Evolutionary conservation across 2,113 vertebrate genomes (phyloP).

Genomic region (Cyanoramphus novaezelandiae): DNA sequence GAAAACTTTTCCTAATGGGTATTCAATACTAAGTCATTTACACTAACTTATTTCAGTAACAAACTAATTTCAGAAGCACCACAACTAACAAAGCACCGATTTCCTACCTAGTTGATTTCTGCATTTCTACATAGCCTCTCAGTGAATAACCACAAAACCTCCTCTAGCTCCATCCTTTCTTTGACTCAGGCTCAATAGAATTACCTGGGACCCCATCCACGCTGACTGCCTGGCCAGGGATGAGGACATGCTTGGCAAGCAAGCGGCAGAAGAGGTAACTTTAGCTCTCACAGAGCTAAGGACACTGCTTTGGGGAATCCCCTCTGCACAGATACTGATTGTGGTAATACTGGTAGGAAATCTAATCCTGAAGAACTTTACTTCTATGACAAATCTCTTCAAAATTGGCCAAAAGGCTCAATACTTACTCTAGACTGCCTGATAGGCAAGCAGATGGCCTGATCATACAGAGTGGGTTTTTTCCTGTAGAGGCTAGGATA

Average conservation of each 20-base stretch:
- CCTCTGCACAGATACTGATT: not conserved
- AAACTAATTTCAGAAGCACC: not conserved
- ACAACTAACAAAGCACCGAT: not conserved
- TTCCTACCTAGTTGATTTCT: not conserved
- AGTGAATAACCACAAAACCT: not conserved
- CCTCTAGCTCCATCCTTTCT: accelerated
- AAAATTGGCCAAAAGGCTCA: not conserved
- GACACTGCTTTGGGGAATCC: not conserved
- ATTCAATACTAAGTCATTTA: not conserved
- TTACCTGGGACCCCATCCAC: not conserved
- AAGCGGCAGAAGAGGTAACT: not conserved
- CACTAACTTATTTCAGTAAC: not conserved
- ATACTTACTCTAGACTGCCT: not conserved
- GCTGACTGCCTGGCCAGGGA: not conserved
- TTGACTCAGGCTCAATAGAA: not conserved
- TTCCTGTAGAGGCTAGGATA: not conserved
- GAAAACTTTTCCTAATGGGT: not conserved
- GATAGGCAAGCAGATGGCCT: not conserved
- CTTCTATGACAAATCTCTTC: not conserved
- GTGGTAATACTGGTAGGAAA: not conserved
- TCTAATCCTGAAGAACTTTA: not conserved
- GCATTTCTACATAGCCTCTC: not conserved
- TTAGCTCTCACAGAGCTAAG: not conserved
- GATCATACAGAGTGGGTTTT: not conserved
- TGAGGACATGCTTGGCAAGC: not conserved